Evolutionary conservation across 2,888 invertebrate genomes (phyloP).

Genomic region (Drosophila borealis): DNA sequence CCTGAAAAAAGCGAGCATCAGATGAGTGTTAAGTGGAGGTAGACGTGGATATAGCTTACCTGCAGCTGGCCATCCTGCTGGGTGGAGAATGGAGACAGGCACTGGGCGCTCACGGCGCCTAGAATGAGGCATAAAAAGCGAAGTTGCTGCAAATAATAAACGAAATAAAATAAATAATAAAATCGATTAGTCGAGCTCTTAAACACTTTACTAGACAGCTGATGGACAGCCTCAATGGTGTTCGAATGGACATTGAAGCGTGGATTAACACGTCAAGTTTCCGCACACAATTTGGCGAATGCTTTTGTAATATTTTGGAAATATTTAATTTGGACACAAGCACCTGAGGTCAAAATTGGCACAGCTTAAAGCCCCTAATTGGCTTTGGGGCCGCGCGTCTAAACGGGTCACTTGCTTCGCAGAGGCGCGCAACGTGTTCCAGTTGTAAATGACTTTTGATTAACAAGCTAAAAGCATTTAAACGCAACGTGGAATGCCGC

Average conservation of each 20-base stretch:
- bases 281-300: conserved; percentile 48
- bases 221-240: conserved; percentile 41
- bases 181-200: conserved; percentile 27
- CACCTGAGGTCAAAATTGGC: conserved; percentile 26
- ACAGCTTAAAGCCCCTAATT: conserved; percentile 34
- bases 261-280: conserved; percentile 29
- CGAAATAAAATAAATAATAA: conserved; percentile 15
- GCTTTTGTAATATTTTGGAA: conserved; percentile 12
- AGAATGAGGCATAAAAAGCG: conserved; percentile 61
- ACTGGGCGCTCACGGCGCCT: conserved; percentile 48
- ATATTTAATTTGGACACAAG: conserved; percentile 19
- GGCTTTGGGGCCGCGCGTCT: conserved; percentile 2
- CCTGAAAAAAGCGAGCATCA: conserved; percentile 17
- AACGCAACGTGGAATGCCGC: conserved; percentile 48
- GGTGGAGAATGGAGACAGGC: conserved; percentile 44
- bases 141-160: conserved; percentile 61
- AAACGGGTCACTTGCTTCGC: conserved; percentile 43
- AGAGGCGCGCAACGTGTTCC: conserved; percentile 14
- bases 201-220: conserved; percentile 34
- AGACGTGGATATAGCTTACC: conserved; percentile 10
- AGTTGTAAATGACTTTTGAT: conserved; percentile 37
- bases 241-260: background rate
- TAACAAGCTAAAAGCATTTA: conserved; percentile 44
- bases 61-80: conserved; percentile 18
- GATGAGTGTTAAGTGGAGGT: background rate